phyloP scores from a whole-genome alignment of 2,888 invertebrate genomes.

The Aleiodes testaceus region DNA sequence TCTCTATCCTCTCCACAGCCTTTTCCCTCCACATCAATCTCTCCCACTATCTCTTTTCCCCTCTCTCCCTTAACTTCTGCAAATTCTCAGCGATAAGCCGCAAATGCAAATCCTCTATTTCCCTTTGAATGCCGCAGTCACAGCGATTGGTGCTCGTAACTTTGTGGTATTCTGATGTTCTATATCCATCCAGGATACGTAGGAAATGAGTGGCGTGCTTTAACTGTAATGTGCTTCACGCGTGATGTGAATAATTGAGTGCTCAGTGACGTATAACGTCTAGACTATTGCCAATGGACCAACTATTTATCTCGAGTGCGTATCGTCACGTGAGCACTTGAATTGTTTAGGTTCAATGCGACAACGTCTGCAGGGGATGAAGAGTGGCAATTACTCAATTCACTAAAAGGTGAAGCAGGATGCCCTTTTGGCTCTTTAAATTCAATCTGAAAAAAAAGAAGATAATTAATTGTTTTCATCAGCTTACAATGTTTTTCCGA shows the following conservation, averaged over 20 bases:
- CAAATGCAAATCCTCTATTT: conserved; percentile 61
- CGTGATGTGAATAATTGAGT: conserved; percentile 47
- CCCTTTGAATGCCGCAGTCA: conserved; percentile 59
- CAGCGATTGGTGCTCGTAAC: conserved; percentile 62
- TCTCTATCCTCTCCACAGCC: conserved; percentile 17
- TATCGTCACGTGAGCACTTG: conserved; percentile 1
- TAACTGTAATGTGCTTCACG: conserved; percentile 36
- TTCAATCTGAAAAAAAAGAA: no score
- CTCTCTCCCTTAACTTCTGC: conserved; percentile 38
- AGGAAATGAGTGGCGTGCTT: conserved; percentile 18
- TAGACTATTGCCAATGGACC: conserved; percentile 23
- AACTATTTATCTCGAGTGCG: conserved; percentile 22
- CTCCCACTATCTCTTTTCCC: not conserved
- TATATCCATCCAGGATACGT: conserved; percentile 8
- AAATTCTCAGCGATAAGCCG: conserved; percentile 53
- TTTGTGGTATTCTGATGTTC: conserved; percentile 55
- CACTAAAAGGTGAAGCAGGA: no score
- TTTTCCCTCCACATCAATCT: not conserved
- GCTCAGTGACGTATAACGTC: conserved; percentile 36
- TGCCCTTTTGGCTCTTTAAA: no score
- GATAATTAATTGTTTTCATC: no score
- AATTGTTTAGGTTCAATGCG: not conserved
- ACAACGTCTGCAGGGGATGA: not conserved
- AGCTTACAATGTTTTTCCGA: not conserved
- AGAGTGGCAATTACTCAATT: not conserved